Evolutionary conservation across 2,113 vertebrate genomes (phyloP).

Genomic region (Zosterops borbonicus): DNA sequence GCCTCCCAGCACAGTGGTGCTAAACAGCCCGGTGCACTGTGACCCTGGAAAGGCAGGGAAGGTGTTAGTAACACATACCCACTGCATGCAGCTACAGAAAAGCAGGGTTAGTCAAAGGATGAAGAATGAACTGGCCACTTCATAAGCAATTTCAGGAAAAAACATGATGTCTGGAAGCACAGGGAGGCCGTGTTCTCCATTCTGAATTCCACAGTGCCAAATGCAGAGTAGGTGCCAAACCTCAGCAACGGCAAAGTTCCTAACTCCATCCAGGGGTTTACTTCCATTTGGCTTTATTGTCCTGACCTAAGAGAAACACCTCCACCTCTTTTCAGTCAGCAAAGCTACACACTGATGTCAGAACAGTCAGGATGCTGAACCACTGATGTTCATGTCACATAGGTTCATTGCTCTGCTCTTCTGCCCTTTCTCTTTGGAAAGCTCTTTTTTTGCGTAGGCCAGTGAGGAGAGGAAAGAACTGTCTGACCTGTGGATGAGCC

Average conservation of each 20-base stretch:
- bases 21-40: constrained; percentile 98
- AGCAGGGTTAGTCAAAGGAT: constrained; percentile 47
- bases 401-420: not conserved
- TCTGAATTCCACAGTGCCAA: not conserved
- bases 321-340: not conserved
- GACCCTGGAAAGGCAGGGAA: constrained; percentile 90
- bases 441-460: not conserved
- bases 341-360: not conserved
- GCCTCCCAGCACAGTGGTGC: constrained; percentile 98
- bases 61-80: constrained; percentile 79
- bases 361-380: not conserved
- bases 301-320: not conserved
- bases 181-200: not conserved
- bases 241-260: not conserved
- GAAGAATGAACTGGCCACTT: not conserved
- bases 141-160: not conserved
- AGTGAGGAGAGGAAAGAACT: not conserved
- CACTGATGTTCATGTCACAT: not conserved
- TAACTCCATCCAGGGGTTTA: not conserved
- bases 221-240: not conserved
- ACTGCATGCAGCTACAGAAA: constrained; percentile 78
- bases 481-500: not conserved
- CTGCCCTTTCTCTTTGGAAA: not conserved
- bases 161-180: not conserved
- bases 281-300: not conserved